phyloP scores from a whole-genome alignment of 1,140 invertebrate genomes.

The Sminthurides bifidus region DNA sequence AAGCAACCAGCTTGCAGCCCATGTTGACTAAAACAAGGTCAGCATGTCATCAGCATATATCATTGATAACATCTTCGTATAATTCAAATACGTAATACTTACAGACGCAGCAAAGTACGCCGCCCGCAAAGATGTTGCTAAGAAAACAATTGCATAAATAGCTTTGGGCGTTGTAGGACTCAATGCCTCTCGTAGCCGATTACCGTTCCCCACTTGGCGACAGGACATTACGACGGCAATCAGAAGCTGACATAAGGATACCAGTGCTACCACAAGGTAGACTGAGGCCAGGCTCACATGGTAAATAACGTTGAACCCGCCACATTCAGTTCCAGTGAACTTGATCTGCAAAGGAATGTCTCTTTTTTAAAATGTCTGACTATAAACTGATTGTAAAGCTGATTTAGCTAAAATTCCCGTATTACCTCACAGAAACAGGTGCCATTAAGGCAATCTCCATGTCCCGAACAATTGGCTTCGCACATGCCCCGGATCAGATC shows the following conservation, averaged over 20 bases:
- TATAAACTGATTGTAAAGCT: neutral
- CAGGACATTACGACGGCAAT: slow-evolving; percentile 51
- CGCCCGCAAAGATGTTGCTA: slow-evolving; percentile 69
- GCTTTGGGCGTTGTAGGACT: slow-evolving; percentile 82
- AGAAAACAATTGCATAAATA: slow-evolving; percentile 75
- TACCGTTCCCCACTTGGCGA: slow-evolving; percentile 71
- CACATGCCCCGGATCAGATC: slow-evolving; percentile 34
- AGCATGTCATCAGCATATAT: neutral
- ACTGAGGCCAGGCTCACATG: slow-evolving; percentile 61
- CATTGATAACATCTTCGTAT: neutral
- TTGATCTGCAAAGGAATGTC: slow-evolving; percentile 45
- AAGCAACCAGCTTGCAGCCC: slow-evolving; percentile 66
- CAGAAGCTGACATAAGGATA: slow-evolving; percentile 73
- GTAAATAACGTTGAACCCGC: slow-evolving; percentile 50
- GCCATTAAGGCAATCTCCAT: slow-evolving; percentile 79
- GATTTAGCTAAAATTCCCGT: slow-evolving; percentile 29
- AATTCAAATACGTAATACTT: slow-evolving; percentile 37
- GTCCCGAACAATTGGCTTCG: slow-evolving; percentile 63
- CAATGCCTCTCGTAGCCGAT: slow-evolving; percentile 64
- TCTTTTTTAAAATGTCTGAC: neutral
- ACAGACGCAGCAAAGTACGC: slow-evolving; percentile 83
- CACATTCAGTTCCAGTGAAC: slow-evolving; percentile 51
- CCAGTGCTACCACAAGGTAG: slow-evolving; percentile 70
- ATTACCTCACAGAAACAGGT: slow-evolving; percentile 80
- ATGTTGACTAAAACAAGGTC: slow-evolving; percentile 49